Evolutionary conservation across 1,140 invertebrate species (phyloP), one percentile per base, ranked within the genome.

Genomic region (Lepidurus apus): DNA sequence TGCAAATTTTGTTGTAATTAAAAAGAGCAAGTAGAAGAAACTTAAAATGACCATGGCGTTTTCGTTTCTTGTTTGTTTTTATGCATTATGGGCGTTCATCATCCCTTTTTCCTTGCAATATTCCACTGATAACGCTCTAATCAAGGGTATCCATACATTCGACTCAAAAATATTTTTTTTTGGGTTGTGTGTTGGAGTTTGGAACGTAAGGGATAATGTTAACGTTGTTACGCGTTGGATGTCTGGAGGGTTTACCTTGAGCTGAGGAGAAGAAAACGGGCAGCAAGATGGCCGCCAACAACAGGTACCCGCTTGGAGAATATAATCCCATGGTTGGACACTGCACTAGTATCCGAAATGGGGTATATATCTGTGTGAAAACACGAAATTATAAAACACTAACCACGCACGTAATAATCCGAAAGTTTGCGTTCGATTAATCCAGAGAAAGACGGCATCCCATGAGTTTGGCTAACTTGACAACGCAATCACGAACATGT

Each of bases 251-350:
- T 21, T 65, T 65, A 65, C 53, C 53, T 65, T 65, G 53, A 65
- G 21, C 53, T n/a, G 53, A 65, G 13, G 53, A n/a, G 21, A 65
- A 65, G 53, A 65, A 65, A 65, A 65, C 17, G 53, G 53, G 53
- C 53, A 65, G 53, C 53, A 65, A 65, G 53, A 65, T 65, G 53
- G 53, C 53, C 53, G 53, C 53, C 53, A 65, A 65, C 53, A 65
- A 65, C 53, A 65, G 53, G 53, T 65, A 65, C 21, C 53, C 53
- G 53, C 53, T 65, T 65, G 53, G 53, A 65, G 21, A n/a, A 65
- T 65, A 65, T 9, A 65, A 65, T 65, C 53, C 53, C 53, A 65
- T 65, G 8, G 8, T 65, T 17, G 53, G 13, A 65, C 53, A 65
- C 53, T 65, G 0, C 53, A 21, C 53, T 5, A 21, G 53, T 65